Conservation (phyloP, 2,797 vertebrate species). For the Malacoctenus gilli region DNA sequence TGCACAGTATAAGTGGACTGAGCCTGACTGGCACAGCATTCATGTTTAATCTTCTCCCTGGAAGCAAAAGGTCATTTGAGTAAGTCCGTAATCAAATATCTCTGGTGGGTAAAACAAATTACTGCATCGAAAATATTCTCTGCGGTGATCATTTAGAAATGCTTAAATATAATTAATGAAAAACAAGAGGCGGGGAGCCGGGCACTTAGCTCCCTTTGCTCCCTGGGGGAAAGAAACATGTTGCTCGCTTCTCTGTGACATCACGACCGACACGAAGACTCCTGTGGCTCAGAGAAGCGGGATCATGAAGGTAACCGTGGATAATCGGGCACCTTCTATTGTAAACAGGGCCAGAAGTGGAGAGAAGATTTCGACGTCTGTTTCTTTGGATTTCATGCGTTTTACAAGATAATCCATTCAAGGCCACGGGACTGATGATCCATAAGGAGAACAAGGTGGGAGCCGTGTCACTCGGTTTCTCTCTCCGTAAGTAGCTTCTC, state of each 20-base stretch:
- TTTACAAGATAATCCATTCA: constrained; percentile 32
- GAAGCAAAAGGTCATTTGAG: constrained; percentile 27
- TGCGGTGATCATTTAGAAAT: constrained; percentile 16
- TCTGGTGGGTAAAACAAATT: constrained; percentile 9
- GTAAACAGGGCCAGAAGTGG: no score
- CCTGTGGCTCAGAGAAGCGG: constrained; percentile 9
- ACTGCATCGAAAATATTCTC: constrained; percentile 10
- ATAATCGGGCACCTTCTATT: constrained; percentile 17
- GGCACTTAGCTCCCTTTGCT: constrained; percentile 3
- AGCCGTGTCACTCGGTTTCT: constrained; percentile 48
- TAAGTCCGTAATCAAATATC: constrained; percentile 32
- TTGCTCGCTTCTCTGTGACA: constrained; percentile 19
- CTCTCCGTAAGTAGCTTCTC: constrained; percentile 60
- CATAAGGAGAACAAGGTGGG: constrained; percentile 42
- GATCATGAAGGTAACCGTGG: constrained; percentile 11
- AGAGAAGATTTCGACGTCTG: constrained; percentile 1
- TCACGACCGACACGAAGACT: constrained; percentile 38
- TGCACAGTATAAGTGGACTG: no score
- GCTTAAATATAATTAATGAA: constrained; percentile 24
- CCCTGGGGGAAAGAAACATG: constrained; percentile 23
- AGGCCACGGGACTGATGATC: constrained; percentile 33
- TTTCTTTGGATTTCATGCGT: constrained; percentile 15
- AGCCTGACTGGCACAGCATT: constrained; percentile 1
- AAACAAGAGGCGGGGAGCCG: constrained; percentile 11
- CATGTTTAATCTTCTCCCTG: not conserved